phyloP scores from a whole-genome alignment of 2,888 invertebrate species.

The Drosophila robusta region DNA sequence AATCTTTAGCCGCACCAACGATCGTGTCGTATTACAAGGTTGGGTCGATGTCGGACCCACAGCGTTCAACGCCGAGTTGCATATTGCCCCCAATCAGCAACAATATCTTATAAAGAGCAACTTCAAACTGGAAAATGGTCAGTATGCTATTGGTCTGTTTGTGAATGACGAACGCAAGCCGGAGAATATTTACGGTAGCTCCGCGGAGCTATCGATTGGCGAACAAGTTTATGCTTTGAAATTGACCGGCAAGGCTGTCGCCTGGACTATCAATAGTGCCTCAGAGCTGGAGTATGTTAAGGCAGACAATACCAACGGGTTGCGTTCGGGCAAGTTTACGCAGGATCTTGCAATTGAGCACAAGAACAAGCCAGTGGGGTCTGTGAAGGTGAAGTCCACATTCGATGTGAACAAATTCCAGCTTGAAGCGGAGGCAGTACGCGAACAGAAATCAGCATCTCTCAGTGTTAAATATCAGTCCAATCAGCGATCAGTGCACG shows the following conservation, averaged over 20 bases:
- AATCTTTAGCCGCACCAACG: conserved; percentile 66
- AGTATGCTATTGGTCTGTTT: conserved; percentile 73
- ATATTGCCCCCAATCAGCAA: conserved; percentile 63
- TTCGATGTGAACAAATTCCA: conserved; percentile 82
- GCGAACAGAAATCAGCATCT: conserved; percentile 87
- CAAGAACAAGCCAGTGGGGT: conserved; percentile 48
- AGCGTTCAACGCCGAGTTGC: conserved; percentile 65
- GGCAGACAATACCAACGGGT: conserved; percentile 36
- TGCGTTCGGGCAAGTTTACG: conserved; percentile 60
- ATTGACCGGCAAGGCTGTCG: conserved; percentile 58
- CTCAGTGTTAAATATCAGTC: conserved; percentile 85
- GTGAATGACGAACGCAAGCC: conserved; percentile 70
- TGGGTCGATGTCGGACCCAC: conserved; percentile 71
- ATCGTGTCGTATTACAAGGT: conserved; percentile 76
- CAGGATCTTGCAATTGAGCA: conserved; percentile 61
- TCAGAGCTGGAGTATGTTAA: conserved; percentile 57
- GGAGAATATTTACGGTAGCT: conserved; percentile 72
- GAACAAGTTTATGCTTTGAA: conserved; percentile 54
- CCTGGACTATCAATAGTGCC: conserved; percentile 53
- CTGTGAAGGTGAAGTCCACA: conserved; percentile 85
- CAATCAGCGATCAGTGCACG: conserved; percentile 82
- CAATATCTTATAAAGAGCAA: conserved; percentile 68
- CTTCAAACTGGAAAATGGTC: conserved; percentile 65
- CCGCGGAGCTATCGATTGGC: conserved; percentile 48
- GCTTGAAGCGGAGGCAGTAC: conserved; percentile 87